phyloP scores from a whole-genome alignment of 2,113 vertebrate genomes.

The Amphiprion percula region DNA sequence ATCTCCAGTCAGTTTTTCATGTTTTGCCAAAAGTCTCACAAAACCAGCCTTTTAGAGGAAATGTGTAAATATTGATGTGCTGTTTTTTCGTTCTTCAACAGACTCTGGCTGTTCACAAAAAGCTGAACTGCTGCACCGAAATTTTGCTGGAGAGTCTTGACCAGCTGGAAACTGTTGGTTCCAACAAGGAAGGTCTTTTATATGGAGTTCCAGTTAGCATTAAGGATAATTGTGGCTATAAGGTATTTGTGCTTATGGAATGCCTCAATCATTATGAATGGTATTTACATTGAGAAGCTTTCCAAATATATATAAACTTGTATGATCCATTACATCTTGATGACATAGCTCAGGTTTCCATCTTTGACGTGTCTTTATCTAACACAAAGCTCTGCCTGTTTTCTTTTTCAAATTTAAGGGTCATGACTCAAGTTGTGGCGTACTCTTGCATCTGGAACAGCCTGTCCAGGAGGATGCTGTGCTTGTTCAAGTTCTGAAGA shows the following conservation, averaged over 20 bases:
- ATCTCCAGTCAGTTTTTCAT: too few relatives aligned
- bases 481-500: conserved; percentile 91
- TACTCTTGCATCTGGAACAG: conserved; percentile 82
- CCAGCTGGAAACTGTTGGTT: conserved; percentile 80
- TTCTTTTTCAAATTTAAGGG: conserved; percentile 77
- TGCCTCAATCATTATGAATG: too few relatives aligned
- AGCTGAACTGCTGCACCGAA: conserved; percentile 88
- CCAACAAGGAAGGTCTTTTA: conserved; percentile 83
- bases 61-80: neutral
- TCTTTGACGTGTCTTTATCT: neutral
- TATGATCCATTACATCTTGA: neutral
- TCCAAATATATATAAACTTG: neutral
- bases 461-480: conserved; percentile 86
- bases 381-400: neutral
- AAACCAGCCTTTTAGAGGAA: too few relatives aligned
- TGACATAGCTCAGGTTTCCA: too few relatives aligned
- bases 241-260: conserved; percentile 79
- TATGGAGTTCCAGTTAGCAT: conserved; percentile 92
- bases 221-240: conserved; percentile 89
- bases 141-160: conserved; percentile 87
- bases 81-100: conserved; percentile 53
- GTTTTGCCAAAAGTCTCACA: too few relatives aligned
- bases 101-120: conserved; percentile 86
- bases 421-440: conserved; percentile 86
- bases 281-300: neutral